Evolutionary conservation across 1,140 invertebrate species (phyloP), one percentile per base, ranked within the genome.

Genomic region (Sycophaga agraensis): DNA sequence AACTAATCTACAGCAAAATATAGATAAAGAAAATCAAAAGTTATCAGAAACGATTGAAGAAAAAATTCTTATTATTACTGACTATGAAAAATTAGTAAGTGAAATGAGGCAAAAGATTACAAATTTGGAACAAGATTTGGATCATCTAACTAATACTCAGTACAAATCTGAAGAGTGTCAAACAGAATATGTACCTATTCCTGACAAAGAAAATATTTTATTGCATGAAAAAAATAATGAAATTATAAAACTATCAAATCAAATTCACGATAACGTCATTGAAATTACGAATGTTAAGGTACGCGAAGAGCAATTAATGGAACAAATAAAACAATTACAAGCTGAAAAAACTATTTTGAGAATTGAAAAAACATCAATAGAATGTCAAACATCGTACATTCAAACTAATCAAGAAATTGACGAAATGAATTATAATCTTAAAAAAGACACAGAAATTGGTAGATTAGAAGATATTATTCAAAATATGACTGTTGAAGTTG

Each of bases 391-490:
- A 35, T 35, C 26, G 0, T 9, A 49, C 16, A 34, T 58, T 5
- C 9, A 31, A 21, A 9, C 5, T 19, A 4, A 22, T 11, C 21
- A 49, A 8, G 34, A 58, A 28, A 22, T 19, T 19, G 40, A 28
- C 22, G 39, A 63, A 24, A 63, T 68, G 4, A 35, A 17, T 1
- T 28, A 9, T 2, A 37, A 58, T 40, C 46, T 65, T 6, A 51
- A 59, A 8, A 64, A 64, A 14, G 26, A 64, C n/a, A 19, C 59
- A 0, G 40, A 62, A 59, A 9, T 58, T 53, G 19, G 46, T 37
- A 42, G 17, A 14, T 21, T 34, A 6, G 37, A 62, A 16, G 59
- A 42, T 35, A 53, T 59, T 22, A 48, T 66, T 42, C 2, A 43
- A 26, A 28, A 66, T 45, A 21, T 7, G 11, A 49, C 24, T 34